Evolutionary conservation across 2,113 vertebrate species (phyloP), one percentile per base, ranked within the genome.

Genomic region (Phrynosoma platyrhinos): DNA sequence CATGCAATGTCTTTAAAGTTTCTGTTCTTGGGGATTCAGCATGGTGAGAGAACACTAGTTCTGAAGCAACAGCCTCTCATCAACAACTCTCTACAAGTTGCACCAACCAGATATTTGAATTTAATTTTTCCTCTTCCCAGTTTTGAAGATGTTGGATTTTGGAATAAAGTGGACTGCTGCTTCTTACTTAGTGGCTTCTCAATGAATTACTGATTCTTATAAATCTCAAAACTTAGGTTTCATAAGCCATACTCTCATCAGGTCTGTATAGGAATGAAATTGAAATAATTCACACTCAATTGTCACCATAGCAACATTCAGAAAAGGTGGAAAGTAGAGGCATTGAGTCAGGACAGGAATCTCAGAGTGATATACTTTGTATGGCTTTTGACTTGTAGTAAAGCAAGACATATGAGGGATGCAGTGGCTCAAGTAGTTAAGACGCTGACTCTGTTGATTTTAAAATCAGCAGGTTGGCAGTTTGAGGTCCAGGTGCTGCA

Each of bases 241-340:
- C 36, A 52, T 66, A 30, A 30, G 58, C 58, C 5, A 85, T 66
- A 78, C 5, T 85, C 55, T 74, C 81, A 78, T 74, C 68, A 81
- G 55, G n/a, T 74, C 81, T 87, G 78, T 72, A 71, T 27, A 74
- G 52, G 30, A 74, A 62, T 62, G 68, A 42, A 85, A 55, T 76
- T 64, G 53, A 81, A 87, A 74, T 18, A 74, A 58, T 25, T n/a
- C 42, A 32, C 18, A 47, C 25, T 79, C 85, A 71, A 58, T 4
- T 21, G 79, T 87, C 64, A 79, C 77, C 77, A 87, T 71, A 71
- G 77, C 47, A 87, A 87, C 85, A 32, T 32, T 55, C 47, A 68
- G 64, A 71, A 80, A 80, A 55, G n/a, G 77, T 13, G 47, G 18
- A 23, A 71, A 32, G 5, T 72, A 71, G 55, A 42, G 40, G 16